These are phyloP conservation scores for Lucilia sericata DNA, from an alignment of 1,140 invertebrate genomes.

Conservation along the genomic window DNA sequence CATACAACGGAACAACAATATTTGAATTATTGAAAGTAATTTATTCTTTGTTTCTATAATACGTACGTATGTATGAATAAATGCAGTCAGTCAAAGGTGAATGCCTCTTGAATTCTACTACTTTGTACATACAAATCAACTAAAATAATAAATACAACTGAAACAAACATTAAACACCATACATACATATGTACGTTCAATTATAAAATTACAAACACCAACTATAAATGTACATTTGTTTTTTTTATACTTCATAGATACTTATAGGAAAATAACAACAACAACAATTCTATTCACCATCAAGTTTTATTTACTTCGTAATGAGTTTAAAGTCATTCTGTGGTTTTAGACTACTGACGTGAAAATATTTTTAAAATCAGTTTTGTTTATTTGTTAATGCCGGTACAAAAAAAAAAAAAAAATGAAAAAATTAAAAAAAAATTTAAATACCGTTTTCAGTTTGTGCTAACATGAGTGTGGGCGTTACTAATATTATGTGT, in stretches of 20 bases:
- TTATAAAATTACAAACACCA: neutral
- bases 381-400: neutral
- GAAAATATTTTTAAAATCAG: neutral
- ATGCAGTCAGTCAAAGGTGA: constrained; percentile 1
- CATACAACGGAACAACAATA: no score
- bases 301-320: neutral
- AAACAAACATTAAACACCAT: neutral
- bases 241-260: neutral
- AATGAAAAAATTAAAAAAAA: neutral
- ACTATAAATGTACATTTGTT: neutral
- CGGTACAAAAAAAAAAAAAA: neutral
- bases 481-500: constrained; percentile 9
- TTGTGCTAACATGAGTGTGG: constrained; percentile 4
- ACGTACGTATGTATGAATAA: neutral
- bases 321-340: neutral
- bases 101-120: neutral
- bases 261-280: no score
- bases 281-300: neutral
- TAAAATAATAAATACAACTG: neutral
- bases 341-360: constrained; percentile 7
- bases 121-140: neutral
- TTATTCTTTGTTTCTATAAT: constrained; percentile 25
- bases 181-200: neutral
- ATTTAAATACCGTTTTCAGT: neutral
- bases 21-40: neutral